Percentiles rank a stretch among this genome's conserved stretches.
These are phyloP conservation scores for Chrysodeixis includens DNA, from an alignment of 2,888 invertebrate genomes.

Conservation along the genomic window DNA sequence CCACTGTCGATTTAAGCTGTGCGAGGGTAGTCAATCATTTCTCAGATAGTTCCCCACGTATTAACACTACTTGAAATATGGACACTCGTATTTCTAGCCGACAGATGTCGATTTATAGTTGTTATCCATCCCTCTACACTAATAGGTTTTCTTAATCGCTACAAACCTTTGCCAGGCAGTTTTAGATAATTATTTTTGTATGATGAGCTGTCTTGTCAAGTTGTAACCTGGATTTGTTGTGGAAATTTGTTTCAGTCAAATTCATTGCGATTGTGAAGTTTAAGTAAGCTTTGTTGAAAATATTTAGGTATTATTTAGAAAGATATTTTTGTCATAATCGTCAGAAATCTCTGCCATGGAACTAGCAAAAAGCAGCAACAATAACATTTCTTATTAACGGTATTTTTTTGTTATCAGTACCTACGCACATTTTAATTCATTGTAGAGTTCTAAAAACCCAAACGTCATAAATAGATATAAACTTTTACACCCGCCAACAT, in stretches of 20 bases:
- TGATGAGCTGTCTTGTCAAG: slow-evolving; percentile 6
- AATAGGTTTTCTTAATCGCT: slow-evolving; percentile 57
- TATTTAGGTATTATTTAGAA: too few species aligned
- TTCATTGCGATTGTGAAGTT: neutral
- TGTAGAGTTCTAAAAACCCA: neutral
- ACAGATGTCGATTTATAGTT: slow-evolving; percentile 66
- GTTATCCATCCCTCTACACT: slow-evolving; percentile 49
- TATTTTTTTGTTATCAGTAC: too few species aligned
- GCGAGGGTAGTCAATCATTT: slow-evolving; percentile 65
- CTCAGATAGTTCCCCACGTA: slow-evolving; percentile 64
- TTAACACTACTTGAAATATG: slow-evolving; percentile 67
- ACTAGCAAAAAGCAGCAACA: too few species aligned
- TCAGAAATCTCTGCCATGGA: too few species aligned
- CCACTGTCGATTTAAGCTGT: slow-evolving; percentile 56
- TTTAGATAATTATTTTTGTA: slow-evolving; percentile 38
- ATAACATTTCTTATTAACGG: too few species aligned
- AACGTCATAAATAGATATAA: neutral
- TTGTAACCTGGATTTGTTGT: slow-evolving; percentile 5
- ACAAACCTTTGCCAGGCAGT: slow-evolving; percentile 29
- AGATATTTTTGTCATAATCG: too few species aligned
- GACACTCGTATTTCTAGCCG: slow-evolving; percentile 59
- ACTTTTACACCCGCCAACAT: slow-evolving; percentile 37
- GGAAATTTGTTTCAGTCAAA: neutral
- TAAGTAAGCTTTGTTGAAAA: neutral
- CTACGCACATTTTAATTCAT: too few species aligned